A percentile compares a stretch with the other conserved stretches of the same genome.
Conservation (phyloP, 2,888 invertebrate genomes). For the Platerodrilus igneus region DNA sequence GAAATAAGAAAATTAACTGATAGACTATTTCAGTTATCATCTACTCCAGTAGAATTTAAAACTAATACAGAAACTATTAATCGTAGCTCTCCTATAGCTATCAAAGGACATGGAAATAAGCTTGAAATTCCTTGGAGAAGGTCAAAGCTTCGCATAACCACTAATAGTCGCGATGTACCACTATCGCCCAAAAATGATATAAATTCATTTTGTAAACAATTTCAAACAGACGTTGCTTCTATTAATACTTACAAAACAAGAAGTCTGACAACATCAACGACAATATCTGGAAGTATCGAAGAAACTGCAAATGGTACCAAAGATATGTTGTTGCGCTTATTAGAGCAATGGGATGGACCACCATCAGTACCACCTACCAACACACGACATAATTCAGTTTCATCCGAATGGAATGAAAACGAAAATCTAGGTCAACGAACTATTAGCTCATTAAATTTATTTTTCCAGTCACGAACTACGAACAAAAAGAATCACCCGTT, state of each 20-base stretch:
- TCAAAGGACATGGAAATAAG: too few relatives aligned
- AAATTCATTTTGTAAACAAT: slow-evolving; percentile 29
- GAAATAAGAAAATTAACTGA: slow-evolving; percentile 81
- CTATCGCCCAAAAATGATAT: slow-evolving; percentile 26
- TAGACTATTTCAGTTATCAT: slow-evolving; percentile 67
- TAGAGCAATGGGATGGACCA: slow-evolving; percentile 74
- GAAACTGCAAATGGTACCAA: slow-evolving; percentile 65
- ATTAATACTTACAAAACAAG: slow-evolving; percentile 13
- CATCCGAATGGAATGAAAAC: slow-evolving; percentile 69
- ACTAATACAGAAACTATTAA: slow-evolving; percentile 40
- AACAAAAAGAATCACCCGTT: slow-evolving; percentile 44
- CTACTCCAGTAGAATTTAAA: slow-evolving; percentile 53
- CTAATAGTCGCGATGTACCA: slow-evolving; percentile 69
- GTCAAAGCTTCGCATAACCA: slow-evolving; percentile 62
- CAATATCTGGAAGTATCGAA: slow-evolving; percentile 9
- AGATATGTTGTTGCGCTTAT: slow-evolving; percentile 67
- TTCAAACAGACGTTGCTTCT: slow-evolving; percentile 28
- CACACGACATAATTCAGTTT: slow-evolving; percentile 66
- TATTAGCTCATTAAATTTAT: slow-evolving; percentile 75
- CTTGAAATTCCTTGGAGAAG: slow-evolving; percentile 47
- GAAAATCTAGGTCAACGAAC: slow-evolving; percentile 71
- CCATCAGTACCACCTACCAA: slow-evolving; percentile 50
- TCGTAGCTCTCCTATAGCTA: too few relatives aligned
- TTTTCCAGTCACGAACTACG: slow-evolving; percentile 58
- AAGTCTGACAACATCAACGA: slow-evolving; percentile 7